Conservation (phyloP, 1,140 invertebrate genomes). For the Calycopis cecrops region DNA sequence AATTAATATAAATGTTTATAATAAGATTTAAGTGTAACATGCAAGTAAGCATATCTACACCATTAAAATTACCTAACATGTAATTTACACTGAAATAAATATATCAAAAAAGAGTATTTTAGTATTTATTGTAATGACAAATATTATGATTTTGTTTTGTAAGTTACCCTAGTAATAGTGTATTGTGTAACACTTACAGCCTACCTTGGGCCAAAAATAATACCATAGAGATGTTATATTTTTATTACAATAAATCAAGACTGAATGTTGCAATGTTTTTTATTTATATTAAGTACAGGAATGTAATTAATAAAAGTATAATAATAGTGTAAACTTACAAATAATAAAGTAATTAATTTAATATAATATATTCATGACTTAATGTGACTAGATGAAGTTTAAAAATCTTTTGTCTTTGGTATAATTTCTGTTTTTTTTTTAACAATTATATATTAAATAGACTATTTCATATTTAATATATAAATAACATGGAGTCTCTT, state of each 20-base stretch:
- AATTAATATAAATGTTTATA: conserved; percentile 3
- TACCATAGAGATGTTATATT: conserved; percentile 15
- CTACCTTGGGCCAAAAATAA: conserved; percentile 3
- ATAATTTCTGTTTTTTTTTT: neutral
- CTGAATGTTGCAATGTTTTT: conserved; percentile 17
- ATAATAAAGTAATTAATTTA: neutral
- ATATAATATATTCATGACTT: neutral
- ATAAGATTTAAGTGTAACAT: neutral
- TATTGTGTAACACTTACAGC: conserved; percentile 1
- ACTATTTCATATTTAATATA: no score
- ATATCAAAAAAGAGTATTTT: no score
- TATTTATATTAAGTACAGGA: conserved; percentile 10
- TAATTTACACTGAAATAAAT: no score
- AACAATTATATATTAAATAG: neutral
- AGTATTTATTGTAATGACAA: no score
- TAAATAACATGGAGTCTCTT: neutral
- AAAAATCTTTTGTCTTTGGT: neutral
- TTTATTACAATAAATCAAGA: conserved; percentile 21
- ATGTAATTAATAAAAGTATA: neutral
- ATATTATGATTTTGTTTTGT: no score
- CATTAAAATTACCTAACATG: no score
- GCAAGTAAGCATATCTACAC: no score
- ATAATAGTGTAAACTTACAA: neutral
- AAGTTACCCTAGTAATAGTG: neutral
- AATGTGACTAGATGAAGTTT: neutral